Evolutionary conservation across 2,888 invertebrate genomes (phyloP).

Genomic region (Hartigia nigra): DNA sequence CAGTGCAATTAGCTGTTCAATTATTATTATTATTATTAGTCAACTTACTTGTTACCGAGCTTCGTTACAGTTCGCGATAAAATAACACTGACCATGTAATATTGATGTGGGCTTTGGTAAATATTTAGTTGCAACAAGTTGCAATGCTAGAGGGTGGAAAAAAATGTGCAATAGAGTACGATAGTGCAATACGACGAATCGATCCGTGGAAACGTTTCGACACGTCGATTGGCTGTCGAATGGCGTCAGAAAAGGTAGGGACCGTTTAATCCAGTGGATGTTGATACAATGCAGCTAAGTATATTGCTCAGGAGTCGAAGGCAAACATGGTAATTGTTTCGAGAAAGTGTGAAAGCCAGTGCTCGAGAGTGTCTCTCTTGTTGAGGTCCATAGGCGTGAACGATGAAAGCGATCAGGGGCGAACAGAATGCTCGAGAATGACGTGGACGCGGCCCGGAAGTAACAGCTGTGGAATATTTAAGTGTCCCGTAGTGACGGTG

Average conservation of each 20-base stretch:
- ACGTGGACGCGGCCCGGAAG: conserved; percentile 29
- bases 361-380: background rate
- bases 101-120: background rate
- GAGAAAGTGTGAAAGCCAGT: conserved; percentile 42
- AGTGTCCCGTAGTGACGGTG: conserved; percentile 39
- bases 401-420: background rate
- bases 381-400: background rate
- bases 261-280: background rate
- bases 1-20: background rate
- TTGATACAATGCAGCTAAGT: conserved; percentile 7
- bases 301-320: conserved; percentile 1
- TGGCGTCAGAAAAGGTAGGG: background rate
- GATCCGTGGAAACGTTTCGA: background rate
- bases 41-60: background rate
- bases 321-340: conserved; percentile 13
- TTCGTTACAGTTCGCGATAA: background rate
- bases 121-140: background rate
- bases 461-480: conserved; percentile 50
- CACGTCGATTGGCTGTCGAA: background rate
- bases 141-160: background rate
- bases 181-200: background rate
- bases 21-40: background rate
- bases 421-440: background rate
- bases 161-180: background rate
- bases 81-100: background rate